phyloP scores from a whole-genome alignment of 2,888 invertebrate genomes.

The Euproctis similis region DNA sequence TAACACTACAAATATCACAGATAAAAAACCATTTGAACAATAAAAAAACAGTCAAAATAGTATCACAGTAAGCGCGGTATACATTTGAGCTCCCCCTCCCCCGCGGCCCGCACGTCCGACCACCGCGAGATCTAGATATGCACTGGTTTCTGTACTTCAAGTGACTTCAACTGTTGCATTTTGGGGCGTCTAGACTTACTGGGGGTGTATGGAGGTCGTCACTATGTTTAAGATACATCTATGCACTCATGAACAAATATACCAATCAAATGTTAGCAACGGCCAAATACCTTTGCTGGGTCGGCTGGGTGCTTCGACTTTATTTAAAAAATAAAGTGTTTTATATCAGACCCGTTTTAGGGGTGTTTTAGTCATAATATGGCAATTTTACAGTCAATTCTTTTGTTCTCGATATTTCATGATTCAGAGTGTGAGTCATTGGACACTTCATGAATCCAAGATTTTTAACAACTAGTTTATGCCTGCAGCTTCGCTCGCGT shows the following conservation, averaged over 20 bases:
- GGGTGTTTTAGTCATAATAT: too few relatives aligned
- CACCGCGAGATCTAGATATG: background rate
- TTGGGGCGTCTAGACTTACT: slow-evolving; percentile 20
- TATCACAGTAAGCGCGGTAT: slow-evolving; percentile 19
- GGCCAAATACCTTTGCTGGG: slow-evolving; percentile 15
- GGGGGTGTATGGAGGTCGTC: slow-evolving; percentile 2
- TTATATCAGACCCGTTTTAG: too few relatives aligned
- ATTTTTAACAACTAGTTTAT: too few relatives aligned
- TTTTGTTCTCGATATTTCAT: too few relatives aligned
- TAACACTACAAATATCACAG: slow-evolving; percentile 20
- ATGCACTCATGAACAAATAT: slow-evolving; percentile 18
- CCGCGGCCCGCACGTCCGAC: slow-evolving; percentile 8
- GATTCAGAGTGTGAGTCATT: too few relatives aligned
- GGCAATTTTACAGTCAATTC: too few relatives aligned
- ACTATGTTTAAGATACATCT: slow-evolving; percentile 9
- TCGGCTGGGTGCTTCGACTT: too few relatives aligned
- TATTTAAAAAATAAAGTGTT: too few relatives aligned
- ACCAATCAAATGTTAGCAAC: slow-evolving; percentile 8
- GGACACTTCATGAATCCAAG: too few relatives aligned
- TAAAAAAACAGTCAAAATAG: slow-evolving; percentile 23
- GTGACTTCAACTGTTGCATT: slow-evolving; percentile 9
- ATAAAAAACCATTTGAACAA: slow-evolving; percentile 26
- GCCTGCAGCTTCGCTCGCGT: too few relatives aligned
- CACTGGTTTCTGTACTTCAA: too few relatives aligned
- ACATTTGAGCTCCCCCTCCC: slow-evolving; percentile 11